phyloP scores from a whole-genome alignment of 2,888 invertebrate species.

The Coenonympha arcania region DNA sequence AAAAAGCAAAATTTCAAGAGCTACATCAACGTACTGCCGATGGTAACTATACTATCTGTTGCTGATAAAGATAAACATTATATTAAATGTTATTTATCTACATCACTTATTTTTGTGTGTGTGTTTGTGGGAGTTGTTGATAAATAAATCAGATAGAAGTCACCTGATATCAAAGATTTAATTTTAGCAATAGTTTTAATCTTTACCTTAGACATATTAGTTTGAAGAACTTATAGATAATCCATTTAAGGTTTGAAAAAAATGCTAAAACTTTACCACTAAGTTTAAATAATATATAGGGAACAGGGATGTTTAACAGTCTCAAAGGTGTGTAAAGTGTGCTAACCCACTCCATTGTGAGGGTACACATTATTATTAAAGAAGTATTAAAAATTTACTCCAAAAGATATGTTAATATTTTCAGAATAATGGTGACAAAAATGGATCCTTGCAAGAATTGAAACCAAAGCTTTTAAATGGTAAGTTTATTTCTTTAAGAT shows the following conservation, averaged over 20 bases:
- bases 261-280: too few species aligned
- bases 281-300: too few species aligned
- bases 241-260: too few species aligned
- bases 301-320: too few species aligned
- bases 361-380: too few species aligned
- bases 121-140: neutral
- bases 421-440: slow-evolving; percentile 70
- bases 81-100: neutral
- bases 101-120: neutral
- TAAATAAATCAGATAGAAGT: slow-evolving; percentile 1
- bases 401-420: too few species aligned
- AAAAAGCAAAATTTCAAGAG: slow-evolving; percentile 74
- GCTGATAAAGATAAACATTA: slow-evolving; percentile 13
- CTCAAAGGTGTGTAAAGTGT: too few species aligned
- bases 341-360: too few species aligned
- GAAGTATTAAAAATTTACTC: too few species aligned
- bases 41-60: slow-evolving; percentile 42
- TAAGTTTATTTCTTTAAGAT: slow-evolving; percentile 36
- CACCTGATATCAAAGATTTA: neutral
- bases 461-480: slow-evolving; percentile 72
- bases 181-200: too few species aligned
- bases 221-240: neutral
- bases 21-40: slow-evolving; percentile 66
- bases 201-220: too few species aligned
- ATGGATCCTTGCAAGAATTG: slow-evolving; percentile 67